Evolutionary conservation across 2,797 vertebrate genomes (phyloP).

Genomic region (Acanthurus tractus): DNA sequence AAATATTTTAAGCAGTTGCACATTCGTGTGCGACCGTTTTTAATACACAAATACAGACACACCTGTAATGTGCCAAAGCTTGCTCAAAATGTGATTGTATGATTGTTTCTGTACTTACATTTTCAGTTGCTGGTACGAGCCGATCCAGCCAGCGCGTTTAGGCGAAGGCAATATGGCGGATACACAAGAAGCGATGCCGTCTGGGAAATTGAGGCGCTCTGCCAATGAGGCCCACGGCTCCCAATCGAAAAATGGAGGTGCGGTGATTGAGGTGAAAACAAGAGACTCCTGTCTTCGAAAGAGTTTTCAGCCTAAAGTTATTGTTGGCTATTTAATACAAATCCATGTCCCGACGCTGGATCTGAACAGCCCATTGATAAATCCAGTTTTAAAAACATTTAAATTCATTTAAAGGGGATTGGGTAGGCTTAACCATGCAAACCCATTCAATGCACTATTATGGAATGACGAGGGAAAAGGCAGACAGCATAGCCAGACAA

Average conservation of each 20-base stretch:
- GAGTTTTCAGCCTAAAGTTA: too few species aligned
- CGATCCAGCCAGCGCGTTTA: constrained; percentile 74
- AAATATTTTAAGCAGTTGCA: neutral
- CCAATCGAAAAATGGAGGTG: neutral
- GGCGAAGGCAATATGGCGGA: constrained; percentile 92
- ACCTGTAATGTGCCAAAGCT: accelerated
- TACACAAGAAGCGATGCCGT: constrained; percentile 76
- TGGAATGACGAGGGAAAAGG: too few species aligned
- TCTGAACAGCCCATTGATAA: neutral
- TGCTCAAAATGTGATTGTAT: neutral
- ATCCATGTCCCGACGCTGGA: neutral
- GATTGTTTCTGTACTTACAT: constrained; percentile 82
- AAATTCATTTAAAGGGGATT: too few species aligned
- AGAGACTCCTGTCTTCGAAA: neutral
- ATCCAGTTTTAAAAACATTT: neutral
- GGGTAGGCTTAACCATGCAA: neutral
- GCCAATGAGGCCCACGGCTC: neutral
- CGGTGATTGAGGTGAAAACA: neutral
- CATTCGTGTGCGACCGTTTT: accelerated
- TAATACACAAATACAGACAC: accelerated
- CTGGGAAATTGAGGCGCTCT: constrained; percentile 87
- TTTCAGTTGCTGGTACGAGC: constrained; percentile 71
- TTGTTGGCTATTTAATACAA: neutral
- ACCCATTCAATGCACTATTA: neutral
- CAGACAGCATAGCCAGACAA: too few species aligned